Evolutionary conservation across 1,140 invertebrate species (phyloP).

Genomic region (Drosophila cardini): DNA sequence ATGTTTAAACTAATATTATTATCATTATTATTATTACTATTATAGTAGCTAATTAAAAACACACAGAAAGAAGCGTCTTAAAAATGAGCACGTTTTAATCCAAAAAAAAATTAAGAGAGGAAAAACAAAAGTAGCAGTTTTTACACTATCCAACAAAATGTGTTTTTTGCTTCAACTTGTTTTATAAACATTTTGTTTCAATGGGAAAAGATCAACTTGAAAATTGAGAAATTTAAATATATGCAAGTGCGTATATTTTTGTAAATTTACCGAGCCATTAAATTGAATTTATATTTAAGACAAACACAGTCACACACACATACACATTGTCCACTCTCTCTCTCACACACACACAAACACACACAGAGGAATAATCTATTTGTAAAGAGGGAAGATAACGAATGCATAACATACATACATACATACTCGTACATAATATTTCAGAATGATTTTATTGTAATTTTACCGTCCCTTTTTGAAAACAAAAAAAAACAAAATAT

Average conservation of each 20-base stretch:
- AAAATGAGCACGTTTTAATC: conserved; percentile 39
- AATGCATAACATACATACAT: conserved; percentile 47
- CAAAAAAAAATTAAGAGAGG: conserved; percentile 18
- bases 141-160: conserved; percentile 41
- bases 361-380: conserved; percentile 52
- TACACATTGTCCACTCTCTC: conserved; percentile 63
- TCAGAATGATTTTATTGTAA: conserved; percentile 84
- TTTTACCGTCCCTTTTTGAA: conserved; percentile 84
- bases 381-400: conserved; percentile 20
- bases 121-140: conserved; percentile 42
- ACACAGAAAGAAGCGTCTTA: conserved; percentile 53
- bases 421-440: conserved; percentile 60
- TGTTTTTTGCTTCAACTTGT: conserved; percentile 61
- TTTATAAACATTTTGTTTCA: conserved; percentile 54
- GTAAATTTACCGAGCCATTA: conserved; percentile 84
- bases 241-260: conserved; percentile 74
- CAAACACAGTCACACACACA: conserved; percentile 45
- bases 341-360: conserved; percentile 50
- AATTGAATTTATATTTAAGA: conserved; percentile 84
- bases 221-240: conserved; percentile 48
- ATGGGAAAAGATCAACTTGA: conserved; percentile 45
- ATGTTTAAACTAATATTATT: conserved; percentile 79
- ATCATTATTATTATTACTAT: conserved; percentile 44
- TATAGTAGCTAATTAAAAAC: conserved; percentile 69
- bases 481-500: too few relatives aligned